phyloP scores from a whole-genome alignment of 2,888 invertebrate genomes.

The Tetrapedia diversipes region DNA sequence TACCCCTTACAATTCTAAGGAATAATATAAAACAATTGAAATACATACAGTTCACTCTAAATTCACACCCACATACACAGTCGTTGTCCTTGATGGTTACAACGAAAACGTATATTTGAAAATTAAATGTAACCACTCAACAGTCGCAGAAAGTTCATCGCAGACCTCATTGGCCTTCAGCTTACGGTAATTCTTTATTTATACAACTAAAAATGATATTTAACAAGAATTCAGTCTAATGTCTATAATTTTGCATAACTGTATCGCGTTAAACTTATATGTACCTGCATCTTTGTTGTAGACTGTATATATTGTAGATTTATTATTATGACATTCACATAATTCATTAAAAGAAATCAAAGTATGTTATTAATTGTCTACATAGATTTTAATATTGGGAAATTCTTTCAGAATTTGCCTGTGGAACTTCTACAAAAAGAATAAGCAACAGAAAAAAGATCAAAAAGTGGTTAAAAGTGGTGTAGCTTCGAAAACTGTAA shows the following conservation, averaged over 20 bases:
- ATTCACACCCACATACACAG: too few species aligned
- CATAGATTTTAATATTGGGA: slow-evolving; percentile 55
- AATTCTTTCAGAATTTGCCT: too few species aligned
- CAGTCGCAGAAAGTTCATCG: slow-evolving; percentile 64
- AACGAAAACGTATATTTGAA: slow-evolving; percentile 75
- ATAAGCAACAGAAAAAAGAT: too few species aligned
- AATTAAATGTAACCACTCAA: slow-evolving; percentile 72
- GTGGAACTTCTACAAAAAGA: too few species aligned
- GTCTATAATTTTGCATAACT: not conserved
- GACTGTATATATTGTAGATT: not conserved
- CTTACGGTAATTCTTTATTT: too few species aligned
- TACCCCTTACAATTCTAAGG: too few species aligned
- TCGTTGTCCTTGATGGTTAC: slow-evolving; percentile 79
- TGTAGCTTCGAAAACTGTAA: too few species aligned
- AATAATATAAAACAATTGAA: too few species aligned
- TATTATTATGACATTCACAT: not conserved
- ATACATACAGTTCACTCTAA: too few species aligned
- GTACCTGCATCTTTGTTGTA: not conserved
- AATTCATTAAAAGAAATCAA: not conserved
- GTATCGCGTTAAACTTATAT: not conserved
- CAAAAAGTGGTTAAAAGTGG: too few species aligned
- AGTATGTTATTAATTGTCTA: slow-evolving; percentile 17
- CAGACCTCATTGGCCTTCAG: slow-evolving; percentile 16
- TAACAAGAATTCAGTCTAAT: not conserved
- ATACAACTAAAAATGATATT: not conserved